Base-by-base conservation (phyloP, 1,140 invertebrate species). In the Drosophila ananassae region DNA sequence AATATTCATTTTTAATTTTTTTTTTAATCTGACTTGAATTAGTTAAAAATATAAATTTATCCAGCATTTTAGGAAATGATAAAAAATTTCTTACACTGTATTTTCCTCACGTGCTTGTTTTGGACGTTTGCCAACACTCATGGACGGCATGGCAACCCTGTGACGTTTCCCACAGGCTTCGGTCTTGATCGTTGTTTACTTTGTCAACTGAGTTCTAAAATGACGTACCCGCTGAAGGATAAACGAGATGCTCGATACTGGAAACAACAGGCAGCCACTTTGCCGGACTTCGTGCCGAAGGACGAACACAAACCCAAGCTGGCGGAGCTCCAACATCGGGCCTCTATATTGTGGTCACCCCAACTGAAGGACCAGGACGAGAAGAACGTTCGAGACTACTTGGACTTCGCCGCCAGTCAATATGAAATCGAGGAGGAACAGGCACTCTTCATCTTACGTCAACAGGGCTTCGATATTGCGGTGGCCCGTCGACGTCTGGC, bases 351-450 rank as follows among this genome's bases (percentile, higher is more conserved):
- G 21, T 71, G 67, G 67, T 68, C 67, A 22, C 67, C 67, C 2
- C 63, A 71, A 28, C 1, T 51, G 46, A 12, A 10, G 8, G 9
- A 28, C 0, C 2, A 41, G 17, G 46, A 25, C 12, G 67, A 67
- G 12, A 21, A 22, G 10, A 34, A 22, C 28, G 7, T 71, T 21
- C 12, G 13, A 30, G 67, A 71, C 8, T 71, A 71, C n/a, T 46
- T 71, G 0, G 41, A 68, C 9, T 21, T 69, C 5, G 67, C 67
- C 10, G 6, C 28, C 3, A 50, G 8, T 1, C 2, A 3, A 10
- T 69, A 58, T 28, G n/a, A 21, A 10, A 71, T 69, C 22, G 67
- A 71, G 46, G 67, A 71, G 63, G 67, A 71, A 37, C 67, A 71
- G 63, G 67, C 67, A 0, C 53, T 71, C 3, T 71, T 69, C 13